phyloP scores from a whole-genome alignment of 2,888 invertebrate genomes.

The Fragum whitleyi region DNA sequence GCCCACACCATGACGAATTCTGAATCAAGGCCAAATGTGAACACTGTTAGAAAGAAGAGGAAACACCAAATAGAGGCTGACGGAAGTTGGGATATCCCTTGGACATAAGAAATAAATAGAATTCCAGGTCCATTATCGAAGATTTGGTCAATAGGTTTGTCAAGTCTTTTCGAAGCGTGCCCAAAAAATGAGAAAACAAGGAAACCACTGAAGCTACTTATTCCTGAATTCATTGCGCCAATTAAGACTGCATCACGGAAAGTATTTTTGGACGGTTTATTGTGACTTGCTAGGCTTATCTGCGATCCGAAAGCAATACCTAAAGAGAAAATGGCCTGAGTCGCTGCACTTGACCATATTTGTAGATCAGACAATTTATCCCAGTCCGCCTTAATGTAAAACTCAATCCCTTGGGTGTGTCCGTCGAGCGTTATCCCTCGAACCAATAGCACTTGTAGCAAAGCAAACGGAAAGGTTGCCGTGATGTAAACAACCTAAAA shows the following conservation, averaged over 20 bases:
- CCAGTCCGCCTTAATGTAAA: constrained; percentile 41
- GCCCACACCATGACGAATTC: constrained; percentile 43
- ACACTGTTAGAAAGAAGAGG: constrained; percentile 49
- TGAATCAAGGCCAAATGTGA: constrained; percentile 49
- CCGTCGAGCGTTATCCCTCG: constrained; percentile 37
- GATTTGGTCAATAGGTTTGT: constrained; percentile 34
- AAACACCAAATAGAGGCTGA: constrained; percentile 46
- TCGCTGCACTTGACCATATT: constrained; percentile 49
- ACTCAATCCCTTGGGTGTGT: constrained; percentile 32
- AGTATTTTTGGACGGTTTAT: constrained; percentile 40
- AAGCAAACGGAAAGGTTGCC: constrained; percentile 46
- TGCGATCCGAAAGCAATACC: constrained; percentile 44
- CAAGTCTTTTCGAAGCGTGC: constrained; percentile 38
- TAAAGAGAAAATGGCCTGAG: constrained; percentile 44
- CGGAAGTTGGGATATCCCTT: constrained; percentile 44
- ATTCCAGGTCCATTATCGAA: constrained; percentile 49
- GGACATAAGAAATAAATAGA: constrained; percentile 50
- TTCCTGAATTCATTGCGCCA: constrained; percentile 27
- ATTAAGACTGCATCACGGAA: constrained; percentile 39
- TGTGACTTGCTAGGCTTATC: constrained; percentile 42
- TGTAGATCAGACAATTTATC: constrained; percentile 29
- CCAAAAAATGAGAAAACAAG: constrained; percentile 47
- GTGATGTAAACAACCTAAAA: constrained; percentile 50
- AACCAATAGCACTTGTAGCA: constrained; percentile 41
- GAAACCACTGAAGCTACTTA: constrained; percentile 48